A percentile compares a stretch with the other conserved stretches of the same genome.
These are phyloP conservation scores for Apamea crenata DNA, from an alignment of 2,888 invertebrate genomes.

Conservation along the genomic window DNA sequence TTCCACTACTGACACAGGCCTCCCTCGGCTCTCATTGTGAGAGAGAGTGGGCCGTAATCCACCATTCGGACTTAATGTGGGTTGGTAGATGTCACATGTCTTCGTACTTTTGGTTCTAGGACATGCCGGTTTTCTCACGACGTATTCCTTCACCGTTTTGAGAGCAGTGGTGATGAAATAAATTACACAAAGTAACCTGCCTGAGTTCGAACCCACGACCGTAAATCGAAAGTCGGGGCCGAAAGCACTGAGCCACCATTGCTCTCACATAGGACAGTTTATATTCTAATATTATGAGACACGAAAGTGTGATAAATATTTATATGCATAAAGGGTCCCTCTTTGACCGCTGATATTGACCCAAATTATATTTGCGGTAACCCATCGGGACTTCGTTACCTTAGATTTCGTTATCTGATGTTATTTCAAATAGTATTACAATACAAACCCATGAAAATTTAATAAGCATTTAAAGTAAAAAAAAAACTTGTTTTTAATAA, in stretches of 20 bases:
- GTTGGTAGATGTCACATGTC: not conserved
- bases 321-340: constrained; percentile 36
- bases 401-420: constrained; percentile 28
- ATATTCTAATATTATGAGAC: constrained; percentile 16
- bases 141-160: not conserved
- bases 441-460: not conserved
- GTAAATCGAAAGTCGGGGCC: not conserved
- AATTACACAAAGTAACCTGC: not conserved
- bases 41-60: not conserved
- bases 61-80: not conserved
- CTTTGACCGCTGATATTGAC: constrained; percentile 53
- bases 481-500: not conserved
- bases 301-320: constrained; percentile 49
- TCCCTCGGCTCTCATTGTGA: not conserved
- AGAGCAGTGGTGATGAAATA: not conserved
- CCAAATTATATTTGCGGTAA: constrained; percentile 54
- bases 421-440: constrained; percentile 23
- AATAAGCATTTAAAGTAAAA: not conserved
- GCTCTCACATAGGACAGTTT: not conserved
- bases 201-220: not conserved
- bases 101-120: not conserved
- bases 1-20: not conserved
- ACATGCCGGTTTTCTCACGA: not conserved
- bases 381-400: constrained; percentile 31
- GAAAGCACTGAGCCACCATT: not conserved